These are phyloP conservation scores for Megalops cyprinoides DNA, from an alignment of 2,797 vertebrate genomes.

Conservation along the genomic window DNA sequence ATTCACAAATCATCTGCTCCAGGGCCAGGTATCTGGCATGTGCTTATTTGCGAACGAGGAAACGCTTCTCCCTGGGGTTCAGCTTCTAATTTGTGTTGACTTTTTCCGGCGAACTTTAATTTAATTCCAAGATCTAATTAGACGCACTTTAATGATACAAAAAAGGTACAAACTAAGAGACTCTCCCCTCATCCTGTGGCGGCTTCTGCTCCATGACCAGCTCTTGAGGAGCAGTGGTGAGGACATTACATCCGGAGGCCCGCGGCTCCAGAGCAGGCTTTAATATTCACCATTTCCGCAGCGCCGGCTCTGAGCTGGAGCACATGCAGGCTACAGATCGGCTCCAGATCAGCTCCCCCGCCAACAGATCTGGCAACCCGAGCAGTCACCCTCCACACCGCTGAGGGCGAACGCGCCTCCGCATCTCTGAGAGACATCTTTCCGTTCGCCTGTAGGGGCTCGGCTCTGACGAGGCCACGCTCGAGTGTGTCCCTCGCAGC, in stretches of 20 bases:
- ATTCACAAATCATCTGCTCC: too few relatives aligned
- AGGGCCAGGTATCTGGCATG: too few relatives aligned
- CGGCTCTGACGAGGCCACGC: not conserved
- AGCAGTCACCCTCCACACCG: not conserved
- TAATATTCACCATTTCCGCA: too few relatives aligned
- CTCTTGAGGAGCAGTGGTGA: too few relatives aligned
- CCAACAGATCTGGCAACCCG: not conserved
- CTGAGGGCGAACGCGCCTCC: not conserved
- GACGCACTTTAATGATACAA: not conserved
- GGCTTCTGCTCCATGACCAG: too few relatives aligned
- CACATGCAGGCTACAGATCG: not conserved
- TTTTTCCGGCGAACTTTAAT: not conserved
- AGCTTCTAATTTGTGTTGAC: not conserved
- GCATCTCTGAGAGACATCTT: not conserved
- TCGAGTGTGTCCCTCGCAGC: not conserved
- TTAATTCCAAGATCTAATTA: not conserved
- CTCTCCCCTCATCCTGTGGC: too few relatives aligned
- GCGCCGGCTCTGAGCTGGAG: too few relatives aligned
- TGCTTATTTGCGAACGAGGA: too few relatives aligned
- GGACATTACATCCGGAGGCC: too few relatives aligned
- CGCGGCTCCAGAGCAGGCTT: not conserved
- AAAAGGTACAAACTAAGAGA: too few relatives aligned
- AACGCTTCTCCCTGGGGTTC: too few relatives aligned
- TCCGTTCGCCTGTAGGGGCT: not conserved
- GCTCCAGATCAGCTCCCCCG: not conserved